Evolutionary conservation across 2,888 invertebrate genomes (phyloP).

Genomic region (Andrena chrysosceles): DNA sequence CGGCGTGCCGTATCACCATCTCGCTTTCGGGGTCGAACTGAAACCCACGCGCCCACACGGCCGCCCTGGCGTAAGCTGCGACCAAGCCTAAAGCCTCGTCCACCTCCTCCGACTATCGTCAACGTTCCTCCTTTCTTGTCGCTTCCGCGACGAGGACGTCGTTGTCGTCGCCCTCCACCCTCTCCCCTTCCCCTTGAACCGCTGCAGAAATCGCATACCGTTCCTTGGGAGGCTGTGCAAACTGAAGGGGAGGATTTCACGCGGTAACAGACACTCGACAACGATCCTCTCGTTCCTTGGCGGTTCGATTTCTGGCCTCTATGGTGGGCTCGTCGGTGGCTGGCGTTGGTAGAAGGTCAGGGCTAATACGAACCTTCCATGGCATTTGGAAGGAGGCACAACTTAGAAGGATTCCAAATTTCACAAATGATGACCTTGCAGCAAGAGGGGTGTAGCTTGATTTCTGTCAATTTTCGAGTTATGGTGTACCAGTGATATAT

Average conservation of each 20-base stretch:
- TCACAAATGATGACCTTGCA: too few relatives aligned
- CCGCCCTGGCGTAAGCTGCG: constrained; percentile 72
- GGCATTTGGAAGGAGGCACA: neutral
- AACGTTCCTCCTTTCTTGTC: constrained; percentile 27
- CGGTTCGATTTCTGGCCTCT: constrained; percentile 2
- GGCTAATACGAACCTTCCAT: constrained; percentile 30
- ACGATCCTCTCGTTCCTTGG: constrained; percentile 6
- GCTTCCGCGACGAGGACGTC: constrained; percentile 36
- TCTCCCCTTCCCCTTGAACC: constrained; percentile 40
- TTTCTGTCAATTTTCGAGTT: too few relatives aligned
- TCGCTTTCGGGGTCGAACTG: constrained; percentile 75
- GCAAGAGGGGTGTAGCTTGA: too few relatives aligned
- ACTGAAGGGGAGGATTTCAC: constrained; percentile 45
- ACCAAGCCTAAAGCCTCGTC: constrained; percentile 77
- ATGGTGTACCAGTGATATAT: too few relatives aligned
- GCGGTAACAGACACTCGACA: constrained; percentile 41
- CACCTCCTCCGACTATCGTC: constrained; percentile 60
- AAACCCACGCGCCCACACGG: constrained; percentile 73
- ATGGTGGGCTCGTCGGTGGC: neutral
- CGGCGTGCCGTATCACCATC: constrained; percentile 57
- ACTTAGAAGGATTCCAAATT: neutral
- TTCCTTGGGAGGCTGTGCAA: constrained; percentile 38
- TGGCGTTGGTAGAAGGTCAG: constrained; percentile 57
- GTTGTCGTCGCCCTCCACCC: constrained; percentile 4
- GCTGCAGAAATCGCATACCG: constrained; percentile 69